Base-by-base conservation (phyloP, 2,888 invertebrate species). In the Mayetiola destructor region DNA sequence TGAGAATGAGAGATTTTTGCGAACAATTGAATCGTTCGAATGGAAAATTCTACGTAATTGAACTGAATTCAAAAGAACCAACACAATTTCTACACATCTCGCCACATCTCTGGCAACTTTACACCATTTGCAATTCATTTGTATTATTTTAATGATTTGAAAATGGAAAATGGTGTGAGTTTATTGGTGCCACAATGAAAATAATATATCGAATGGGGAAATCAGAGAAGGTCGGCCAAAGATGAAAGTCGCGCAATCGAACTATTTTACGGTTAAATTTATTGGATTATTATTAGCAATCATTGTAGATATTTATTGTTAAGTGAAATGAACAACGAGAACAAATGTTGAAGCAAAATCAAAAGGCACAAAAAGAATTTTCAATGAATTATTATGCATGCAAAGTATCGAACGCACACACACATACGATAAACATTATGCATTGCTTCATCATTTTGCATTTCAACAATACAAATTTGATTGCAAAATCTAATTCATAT, bases 201-300 rank as follows among this genome's bases (percentile, higher is more conserved):
- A 32, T 32, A 9, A 32, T 32, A 9, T 32, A 6, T 40, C 39
- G 6, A 21, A 10, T 14, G 16, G 18, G 40, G 10, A 21, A 14
- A 18, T n/a, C n/a, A n/a, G 48, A 48, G 27, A 16, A 48, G 27
- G 8, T 14, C 16, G 27, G 12, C 6, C 12, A 42, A 42, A 27
- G 16, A n/a, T n/a, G n/a, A n/a, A n/a, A n/a, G n/a, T n/a, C n/a
- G n/a, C n/a, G n/a, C n/a, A n/a, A n/a, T n/a, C n/a, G n/a, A n/a
- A n/a, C n/a, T n/a, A n/a, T n/a, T 48, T 40, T 48, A 23, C 16
- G 27, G n/a, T 27, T 27, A 48, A 36, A 27, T 27, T 27, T 16
- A 48, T 48, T 48, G 48, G 48, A 48, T 48, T 48, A 48, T n/a
- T n/a, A n/a, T 48, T 48, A 48, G 48, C 27, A 48, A 48, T 48